phyloP scores from a whole-genome alignment of 1,140 invertebrate genomes.

The Melitaea cinxia region DNA sequence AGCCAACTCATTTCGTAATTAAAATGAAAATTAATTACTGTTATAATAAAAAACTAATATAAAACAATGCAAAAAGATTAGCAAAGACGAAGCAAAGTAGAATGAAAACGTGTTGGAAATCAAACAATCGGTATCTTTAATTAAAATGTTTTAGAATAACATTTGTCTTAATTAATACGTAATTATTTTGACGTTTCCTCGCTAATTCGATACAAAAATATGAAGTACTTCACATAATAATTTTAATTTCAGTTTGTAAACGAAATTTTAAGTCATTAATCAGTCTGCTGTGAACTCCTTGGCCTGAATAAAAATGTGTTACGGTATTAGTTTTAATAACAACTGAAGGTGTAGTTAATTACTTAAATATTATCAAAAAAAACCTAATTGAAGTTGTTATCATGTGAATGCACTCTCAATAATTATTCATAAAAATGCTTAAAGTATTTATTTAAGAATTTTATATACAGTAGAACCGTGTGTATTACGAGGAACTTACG shows the following conservation, averaged over 20 bases:
- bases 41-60: too few species aligned
- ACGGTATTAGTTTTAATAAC: conserved; percentile 27
- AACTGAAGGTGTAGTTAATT: conserved; percentile 18
- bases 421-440: too few species aligned
- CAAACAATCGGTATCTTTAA: not conserved
- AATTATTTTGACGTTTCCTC: not conserved
- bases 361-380: not conserved
- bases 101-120: not conserved
- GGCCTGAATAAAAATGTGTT: conserved; percentile 29
- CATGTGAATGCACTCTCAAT: not conserved
- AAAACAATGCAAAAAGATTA: not conserved
- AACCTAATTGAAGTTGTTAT: conserved; percentile 15
- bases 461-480: too few species aligned
- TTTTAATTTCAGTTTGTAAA: not conserved
- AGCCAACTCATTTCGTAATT: too few species aligned
- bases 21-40: too few species aligned
- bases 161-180: not conserved
- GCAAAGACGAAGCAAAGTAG: not conserved
- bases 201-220: not conserved
- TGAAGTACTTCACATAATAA: conserved; percentile 1
- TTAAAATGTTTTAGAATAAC: not conserved
- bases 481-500: too few species aligned
- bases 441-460: too few species aligned
- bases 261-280: conserved; percentile 24
- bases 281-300: conserved; percentile 27